Evolutionary conservation across 1,140 invertebrate species (phyloP).

Genomic region (Trichoplusia ni): DNA sequence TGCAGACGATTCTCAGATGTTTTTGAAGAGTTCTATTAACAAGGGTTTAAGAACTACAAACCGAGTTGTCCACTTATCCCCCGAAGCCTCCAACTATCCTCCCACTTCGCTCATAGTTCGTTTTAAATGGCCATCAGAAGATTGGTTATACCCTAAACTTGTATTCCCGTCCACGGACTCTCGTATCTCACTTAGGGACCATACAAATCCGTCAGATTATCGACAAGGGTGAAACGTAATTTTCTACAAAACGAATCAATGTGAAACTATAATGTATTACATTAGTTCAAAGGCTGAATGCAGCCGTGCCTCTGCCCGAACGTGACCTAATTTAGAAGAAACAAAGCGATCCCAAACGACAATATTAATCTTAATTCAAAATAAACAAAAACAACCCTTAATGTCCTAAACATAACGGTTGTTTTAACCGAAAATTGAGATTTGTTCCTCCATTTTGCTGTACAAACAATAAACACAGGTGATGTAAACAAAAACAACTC

Average conservation of each 20-base stretch:
- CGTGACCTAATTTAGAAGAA: slow-evolving; percentile 64
- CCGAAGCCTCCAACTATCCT: too few species aligned
- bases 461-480: slow-evolving; percentile 32
- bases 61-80: too few species aligned
- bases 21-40: too few species aligned
- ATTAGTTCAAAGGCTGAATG: slow-evolving; percentile 42
- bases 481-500: slow-evolving; percentile 5
- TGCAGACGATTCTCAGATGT: too few species aligned
- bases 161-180: background rate
- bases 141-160: too few species aligned
- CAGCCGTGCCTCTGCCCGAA: slow-evolving; percentile 48
- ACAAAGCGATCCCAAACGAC: slow-evolving; percentile 49
- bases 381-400: slow-evolving; percentile 42
- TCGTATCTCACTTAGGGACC: background rate
- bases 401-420: slow-evolving; percentile 38
- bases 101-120: too few species aligned
- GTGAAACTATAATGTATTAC: slow-evolving; percentile 56
- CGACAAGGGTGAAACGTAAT: slow-evolving; percentile 17
- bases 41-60: too few species aligned
- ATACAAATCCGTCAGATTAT: background rate
- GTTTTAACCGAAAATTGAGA: slow-evolving; percentile 42
- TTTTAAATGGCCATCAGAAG: background rate
- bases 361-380: slow-evolving; percentile 32
- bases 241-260: slow-evolving; percentile 39
- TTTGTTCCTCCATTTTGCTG: slow-evolving; percentile 45